Base-by-base conservation (phyloP, 2,797 vertebrate species). In the Adrianichthys oophorus region DNA sequence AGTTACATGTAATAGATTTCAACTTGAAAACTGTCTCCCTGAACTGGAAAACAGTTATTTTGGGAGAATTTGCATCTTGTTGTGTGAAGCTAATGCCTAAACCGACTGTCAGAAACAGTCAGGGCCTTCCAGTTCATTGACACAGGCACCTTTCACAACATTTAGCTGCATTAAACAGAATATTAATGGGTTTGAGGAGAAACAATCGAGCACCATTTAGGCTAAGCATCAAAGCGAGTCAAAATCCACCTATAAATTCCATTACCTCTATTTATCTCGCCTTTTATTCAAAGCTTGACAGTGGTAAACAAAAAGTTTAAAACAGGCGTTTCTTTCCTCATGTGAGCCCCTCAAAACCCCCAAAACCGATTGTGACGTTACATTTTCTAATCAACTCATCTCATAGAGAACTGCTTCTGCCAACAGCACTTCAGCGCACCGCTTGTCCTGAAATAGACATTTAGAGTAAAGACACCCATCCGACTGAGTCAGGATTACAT, bases 231-330 rank as follows among this genome's bases (percentile, higher is more conserved):
- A 87, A 89, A 90, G 87, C 74, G 78, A 65, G 69, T 41, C 71
- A 62, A 74, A 74, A 66, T 76, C 72, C 80, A 76, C 78, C 78
- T 85, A 79, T 80, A 79, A 68, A 73, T 77, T 87, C 83, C 79
- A 88, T 89, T 91, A 88, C 82, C 85, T 87, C 84, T 82, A 59
- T 88, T 89, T 90, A 88, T 77, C 82, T 84, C 41, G 41, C 26
- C 85, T 76, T 89, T 85, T 89, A 77, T 89, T 89, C 84, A 88
- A 65, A 24, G 17, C 43, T 51, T 89, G 90, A 89, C 90, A 90
- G 84, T 23, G 49, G 84, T 89, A 90, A 90, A 91, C 90, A 89
- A 87, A 82, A 72, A 84, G 59, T 71, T 64, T 24, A 55, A 71
- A 83, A 71, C 72, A 55, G 74, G 48, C 26, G 15, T 44, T 19